phyloP scores from a whole-genome alignment of 2,888 invertebrate species.

The Parnassius mnemosyne region DNA sequence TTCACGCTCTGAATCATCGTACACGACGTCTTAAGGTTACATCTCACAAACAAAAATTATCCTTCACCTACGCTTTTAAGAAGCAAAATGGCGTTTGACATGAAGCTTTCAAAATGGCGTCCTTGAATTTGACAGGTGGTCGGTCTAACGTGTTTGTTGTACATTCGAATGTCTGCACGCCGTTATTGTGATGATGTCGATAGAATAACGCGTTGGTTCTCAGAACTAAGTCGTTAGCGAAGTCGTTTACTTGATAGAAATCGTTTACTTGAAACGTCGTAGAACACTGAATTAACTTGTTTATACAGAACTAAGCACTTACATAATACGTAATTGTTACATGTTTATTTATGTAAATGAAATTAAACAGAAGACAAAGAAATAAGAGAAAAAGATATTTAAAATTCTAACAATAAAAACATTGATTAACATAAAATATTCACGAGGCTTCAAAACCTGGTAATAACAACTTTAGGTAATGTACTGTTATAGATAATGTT shows the following conservation, averaged over 20 bases:
- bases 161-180: conserved; percentile 13
- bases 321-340: not conserved
- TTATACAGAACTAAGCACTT: not conserved
- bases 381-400: too few relatives aligned
- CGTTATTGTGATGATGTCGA: conserved; percentile 6
- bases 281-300: not conserved
- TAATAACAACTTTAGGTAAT: too few relatives aligned
- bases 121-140: conserved; percentile 16
- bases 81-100: conserved; percentile 17
- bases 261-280: conserved; percentile 4
- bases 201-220: conserved; percentile 3
- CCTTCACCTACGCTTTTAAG: not conserved
- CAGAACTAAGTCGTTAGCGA: conserved; percentile 9
- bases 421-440: too few relatives aligned
- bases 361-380: not conserved
- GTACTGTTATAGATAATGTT: too few relatives aligned
- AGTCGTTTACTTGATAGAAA: conserved; percentile 14
- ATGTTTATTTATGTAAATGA: not conserved
- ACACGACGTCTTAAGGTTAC: conserved; percentile 11
- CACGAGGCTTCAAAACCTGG: too few relatives aligned
- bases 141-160: not conserved
- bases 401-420: too few relatives aligned
- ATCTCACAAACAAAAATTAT: conserved; percentile 14
- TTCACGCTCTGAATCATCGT: conserved; percentile 23
- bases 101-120: conserved; percentile 17